Percentiles rank a stretch among this genome's conserved stretches.
Evolutionary conservation across 53 echinoderm and acorn worm species (phyloP).

Genomic region (Echinarachnius parma): DNA sequence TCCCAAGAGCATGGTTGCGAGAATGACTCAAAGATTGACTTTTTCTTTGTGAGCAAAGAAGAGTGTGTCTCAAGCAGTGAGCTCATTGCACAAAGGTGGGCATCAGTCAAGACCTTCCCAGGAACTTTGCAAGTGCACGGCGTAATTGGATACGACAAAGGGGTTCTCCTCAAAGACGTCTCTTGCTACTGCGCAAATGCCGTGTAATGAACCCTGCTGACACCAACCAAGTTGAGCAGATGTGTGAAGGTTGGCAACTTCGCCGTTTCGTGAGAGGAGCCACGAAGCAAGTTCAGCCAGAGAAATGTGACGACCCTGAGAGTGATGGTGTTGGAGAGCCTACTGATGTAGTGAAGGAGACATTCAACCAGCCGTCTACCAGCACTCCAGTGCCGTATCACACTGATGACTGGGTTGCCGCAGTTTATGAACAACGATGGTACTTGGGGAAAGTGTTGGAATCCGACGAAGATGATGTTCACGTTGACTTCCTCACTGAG

Average conservation of each 20-base stretch:
- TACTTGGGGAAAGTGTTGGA: conserved; percentile 14
- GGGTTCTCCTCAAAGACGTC: conserved; percentile 25
- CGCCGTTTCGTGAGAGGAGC: background rate
- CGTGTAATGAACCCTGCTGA: conserved; percentile 5
- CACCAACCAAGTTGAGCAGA: background rate
- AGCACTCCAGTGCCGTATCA: background rate
- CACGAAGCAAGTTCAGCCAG: background rate
- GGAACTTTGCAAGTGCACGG: conserved; percentile 41
- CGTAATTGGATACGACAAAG: conserved; percentile 33
- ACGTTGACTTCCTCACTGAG: conserved; percentile 14
- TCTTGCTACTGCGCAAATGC: conserved; percentile 52
- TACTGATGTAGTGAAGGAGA: background rate
- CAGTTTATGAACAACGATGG: conserved; percentile 29
- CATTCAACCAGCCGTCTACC: background rate
- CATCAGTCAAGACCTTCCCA: conserved; percentile 39
- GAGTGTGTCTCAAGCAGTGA: conserved; percentile 40
- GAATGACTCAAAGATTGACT: conserved; percentile 29
- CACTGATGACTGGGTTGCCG: conserved; percentile 33
- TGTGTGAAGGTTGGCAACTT: conserved; percentile 45
- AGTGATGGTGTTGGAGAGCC: background rate
- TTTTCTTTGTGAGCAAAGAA: conserved; percentile 44
- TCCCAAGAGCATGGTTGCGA: conserved; percentile 37
- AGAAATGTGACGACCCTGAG: background rate
- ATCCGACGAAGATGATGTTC: conserved; percentile 5
- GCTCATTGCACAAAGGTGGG: conserved; percentile 28